Base-by-base conservation (phyloP, 2,113 vertebrate species). In the Maccullochella peelii region DNA sequence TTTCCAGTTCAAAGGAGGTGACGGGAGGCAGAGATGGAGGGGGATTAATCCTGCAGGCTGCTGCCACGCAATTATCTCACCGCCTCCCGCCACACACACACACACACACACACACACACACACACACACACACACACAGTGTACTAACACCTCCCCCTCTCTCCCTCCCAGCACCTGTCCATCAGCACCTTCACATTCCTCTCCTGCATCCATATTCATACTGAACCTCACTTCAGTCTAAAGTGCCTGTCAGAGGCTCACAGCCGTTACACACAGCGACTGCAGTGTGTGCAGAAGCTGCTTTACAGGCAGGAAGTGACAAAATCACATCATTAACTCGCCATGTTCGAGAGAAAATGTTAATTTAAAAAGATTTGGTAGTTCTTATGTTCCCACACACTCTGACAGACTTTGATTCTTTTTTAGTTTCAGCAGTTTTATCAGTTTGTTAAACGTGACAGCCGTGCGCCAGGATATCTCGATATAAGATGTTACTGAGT, bases 31-130 rank as follows among this genome's bases (percentile, higher is more conserved):
- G 77, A 70, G 82, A 83, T 79, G 54, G 73, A 77, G 78, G 66
- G 62, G 85, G 71, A 89, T 89, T 83, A 88, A 93, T 76, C 58
- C 82, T 68, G 59, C 66, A 95, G 96, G 38, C 96, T 96, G 82
- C 96, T 82, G 96, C 96, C 87, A 94, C 94, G 59, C 95, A 96
- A 86, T 95, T 94, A 93, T 88, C 82, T 68, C 66, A 42, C 62
- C 2, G 2, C 69, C 72, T 72, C 86, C 62, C 74, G 61, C 50
- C 27, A 25, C 8, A 6, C 63, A 18, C 47, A 49, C 67, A 23
- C 57, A 33, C 61, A 61, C 52, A 61, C 59, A 38, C 25, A 15
- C 67, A 65, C 6, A 57, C 62, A 8, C n/a, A 8, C 65, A 8
- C 77, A 62, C 61, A 50, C 4, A 42, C 30, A 42, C 25, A 15